Evolutionary conservation across 2,113 vertebrate species (phyloP).

Genomic region (Crotophaga sulcirostris): DNA sequence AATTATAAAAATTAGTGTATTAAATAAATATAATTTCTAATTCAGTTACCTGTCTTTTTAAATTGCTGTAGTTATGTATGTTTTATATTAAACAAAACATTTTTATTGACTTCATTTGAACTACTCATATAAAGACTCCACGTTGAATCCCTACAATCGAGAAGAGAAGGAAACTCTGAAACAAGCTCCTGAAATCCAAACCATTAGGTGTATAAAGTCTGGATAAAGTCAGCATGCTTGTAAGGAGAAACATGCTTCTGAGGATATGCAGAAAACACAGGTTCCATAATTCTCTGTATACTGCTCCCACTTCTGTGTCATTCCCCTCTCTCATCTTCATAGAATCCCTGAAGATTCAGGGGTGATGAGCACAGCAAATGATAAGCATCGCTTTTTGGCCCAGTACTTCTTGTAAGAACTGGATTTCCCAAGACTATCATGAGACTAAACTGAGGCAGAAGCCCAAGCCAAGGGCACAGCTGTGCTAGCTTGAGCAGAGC

Average conservation of each 20-base stretch:
- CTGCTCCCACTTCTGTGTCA: background rate
- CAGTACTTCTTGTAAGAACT: background rate
- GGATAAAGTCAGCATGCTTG: background rate
- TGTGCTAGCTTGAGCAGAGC: background rate
- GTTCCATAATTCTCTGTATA: background rate
- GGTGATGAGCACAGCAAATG: background rate
- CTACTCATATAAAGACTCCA: background rate
- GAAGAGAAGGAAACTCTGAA: background rate
- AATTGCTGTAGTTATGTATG: background rate
- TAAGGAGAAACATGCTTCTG: background rate
- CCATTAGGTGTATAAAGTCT: background rate
- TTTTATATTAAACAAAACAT: background rate
- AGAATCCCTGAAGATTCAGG: background rate
- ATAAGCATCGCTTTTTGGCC: background rate
- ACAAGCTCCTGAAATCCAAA: background rate
- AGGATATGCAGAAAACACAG: background rate
- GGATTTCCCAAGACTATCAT: background rate
- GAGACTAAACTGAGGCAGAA: background rate
- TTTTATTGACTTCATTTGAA: background rate
- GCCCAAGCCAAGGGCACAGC: background rate
- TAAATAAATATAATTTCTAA: slow-evolving; percentile 40
- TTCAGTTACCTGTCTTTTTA: slow-evolving; percentile 54
- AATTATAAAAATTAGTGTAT: background rate
- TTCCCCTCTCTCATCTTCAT: background rate
- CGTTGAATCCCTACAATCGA: background rate